phyloP scores from a whole-genome alignment of 2,113 vertebrate species.

The Zonotrichia leucophrys region DNA sequence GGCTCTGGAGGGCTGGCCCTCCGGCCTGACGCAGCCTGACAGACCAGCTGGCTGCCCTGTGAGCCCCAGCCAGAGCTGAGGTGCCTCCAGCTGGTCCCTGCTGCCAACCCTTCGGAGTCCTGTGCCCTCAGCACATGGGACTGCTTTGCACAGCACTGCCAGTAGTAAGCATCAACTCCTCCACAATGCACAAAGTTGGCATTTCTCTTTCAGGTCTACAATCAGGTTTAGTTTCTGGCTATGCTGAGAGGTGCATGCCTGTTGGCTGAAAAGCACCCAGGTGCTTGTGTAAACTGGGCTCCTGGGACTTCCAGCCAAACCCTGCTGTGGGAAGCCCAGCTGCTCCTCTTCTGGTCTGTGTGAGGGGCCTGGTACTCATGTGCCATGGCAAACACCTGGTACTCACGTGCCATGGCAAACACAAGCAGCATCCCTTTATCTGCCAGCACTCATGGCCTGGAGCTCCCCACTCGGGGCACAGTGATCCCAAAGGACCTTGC shows the following conservation, averaged over 20 bases:
- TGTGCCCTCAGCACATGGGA: background rate
- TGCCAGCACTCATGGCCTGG: fast-evolving
- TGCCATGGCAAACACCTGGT: background rate
- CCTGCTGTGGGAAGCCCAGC: fast-evolving
- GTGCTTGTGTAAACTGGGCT: background rate
- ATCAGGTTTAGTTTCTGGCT: background rate
- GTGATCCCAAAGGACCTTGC: background rate
- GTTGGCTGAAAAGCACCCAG: background rate
- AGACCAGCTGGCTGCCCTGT: background rate
- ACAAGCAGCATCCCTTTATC: background rate
- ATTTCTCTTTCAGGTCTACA: background rate
- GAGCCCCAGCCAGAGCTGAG: background rate
- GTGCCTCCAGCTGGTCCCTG: background rate
- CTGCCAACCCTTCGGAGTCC: background rate
- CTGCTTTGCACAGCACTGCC: background rate
- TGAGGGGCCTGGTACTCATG: fast-evolving
- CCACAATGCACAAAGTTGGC: background rate
- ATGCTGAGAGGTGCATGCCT: background rate
- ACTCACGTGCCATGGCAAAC: fast-evolving
- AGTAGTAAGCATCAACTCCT: background rate
- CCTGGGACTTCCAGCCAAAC: background rate
- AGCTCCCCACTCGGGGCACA: background rate
- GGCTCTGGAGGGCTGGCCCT: background rate
- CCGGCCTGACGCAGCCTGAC: background rate
- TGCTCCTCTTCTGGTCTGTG: background rate